Evolutionary conservation across 1,140 invertebrate species (phyloP), one percentile per base, ranked within the genome.

Genomic region (Caerostris darwini): DNA sequence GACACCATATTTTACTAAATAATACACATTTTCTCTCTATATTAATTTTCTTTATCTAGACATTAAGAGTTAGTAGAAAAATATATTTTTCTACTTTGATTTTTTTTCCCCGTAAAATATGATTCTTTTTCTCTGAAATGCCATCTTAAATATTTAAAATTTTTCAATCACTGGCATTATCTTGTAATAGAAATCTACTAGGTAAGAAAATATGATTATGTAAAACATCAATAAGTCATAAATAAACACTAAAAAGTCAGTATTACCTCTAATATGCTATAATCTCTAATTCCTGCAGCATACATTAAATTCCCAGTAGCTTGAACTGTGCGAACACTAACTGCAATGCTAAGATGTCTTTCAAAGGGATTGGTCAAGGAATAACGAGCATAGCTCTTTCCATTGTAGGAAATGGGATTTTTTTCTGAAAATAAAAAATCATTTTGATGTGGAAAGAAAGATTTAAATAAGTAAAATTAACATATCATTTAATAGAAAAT

Each of bases 231-330:
- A 34, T 34, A 34, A 34, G 34, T 34, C 34, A 34, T 34, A 34
- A 34, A 34, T 34, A 34, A 34, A 34, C 34, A 34, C 34, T 34
- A 34, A 34, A 34, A 19, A 85, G 34, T 58, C 12, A 94, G 95
- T 0, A 17, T 91, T 96, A 98, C 97, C 96, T 99, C 98, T 69
- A 99, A 96, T 81, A 98, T 97, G 94, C 98, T 98, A 95, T 98
- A 99, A 95, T 99, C 99, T 54, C 98, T 97, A 95, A 97, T 97
- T 0, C 98, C 98, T 57, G 97, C 97, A 0, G 98, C 98, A 95
- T 98, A 98, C 97, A 99, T 97, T 1, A 99, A 95, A 94, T 97
- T 98, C n/a, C 98, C 98, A 56, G 98, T 97, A 2, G 97, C 97
- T 95, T 98, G 97, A 2, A 98, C 96, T 0, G 98, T 99, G 94